A percentile compares a stretch with the other conserved stretches of the same genome.
These are phyloP conservation scores for Myotis vivesi DNA, from an alignment of 2,797 vertebrate genomes.

Conservation along the genomic window DNA sequence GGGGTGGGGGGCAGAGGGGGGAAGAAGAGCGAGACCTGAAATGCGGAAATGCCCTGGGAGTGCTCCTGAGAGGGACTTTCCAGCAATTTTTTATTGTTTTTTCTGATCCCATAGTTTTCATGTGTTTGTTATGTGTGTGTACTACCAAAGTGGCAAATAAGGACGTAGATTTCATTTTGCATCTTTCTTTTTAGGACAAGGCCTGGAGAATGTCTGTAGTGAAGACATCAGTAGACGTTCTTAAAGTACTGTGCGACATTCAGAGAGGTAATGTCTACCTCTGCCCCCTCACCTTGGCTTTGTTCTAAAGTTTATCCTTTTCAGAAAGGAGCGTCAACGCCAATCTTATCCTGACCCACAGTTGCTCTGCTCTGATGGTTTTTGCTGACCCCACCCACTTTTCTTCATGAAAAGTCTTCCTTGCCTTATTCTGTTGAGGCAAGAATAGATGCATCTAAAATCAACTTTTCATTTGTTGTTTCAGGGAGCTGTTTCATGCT, in stretches of 20 bases:
- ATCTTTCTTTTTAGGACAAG: slow-evolving; percentile 85
- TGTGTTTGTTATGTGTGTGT: neutral
- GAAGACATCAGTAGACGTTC: slow-evolving; percentile 88
- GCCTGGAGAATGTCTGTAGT: slow-evolving; percentile 86
- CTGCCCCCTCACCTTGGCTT: neutral
- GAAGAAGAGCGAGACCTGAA: no score
- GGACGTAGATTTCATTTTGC: neutral
- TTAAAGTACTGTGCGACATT: slow-evolving; percentile 88
- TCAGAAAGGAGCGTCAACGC: neutral
- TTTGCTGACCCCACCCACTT: neutral
- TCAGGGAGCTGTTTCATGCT: neutral
- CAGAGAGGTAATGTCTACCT: slow-evolving; percentile 86
- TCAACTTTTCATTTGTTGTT: neutral
- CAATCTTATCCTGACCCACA: neutral
- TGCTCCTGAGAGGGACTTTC: neutral
- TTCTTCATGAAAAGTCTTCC: neutral
- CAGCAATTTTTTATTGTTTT: neutral
- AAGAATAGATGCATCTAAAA: neutral
- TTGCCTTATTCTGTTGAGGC: neutral
- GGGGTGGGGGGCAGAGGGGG: no score
- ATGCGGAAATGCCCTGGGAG: no score
- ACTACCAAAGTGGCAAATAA: neutral
- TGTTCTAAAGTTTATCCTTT: neutral
- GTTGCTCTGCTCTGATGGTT: neutral
- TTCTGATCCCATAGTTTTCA: neutral